Percentiles rank a stretch among this genome's conserved stretches.
Evolutionary conservation across 1,140 invertebrate genomes (phyloP).

Genomic region (Chionoecetes opilio): DNA sequence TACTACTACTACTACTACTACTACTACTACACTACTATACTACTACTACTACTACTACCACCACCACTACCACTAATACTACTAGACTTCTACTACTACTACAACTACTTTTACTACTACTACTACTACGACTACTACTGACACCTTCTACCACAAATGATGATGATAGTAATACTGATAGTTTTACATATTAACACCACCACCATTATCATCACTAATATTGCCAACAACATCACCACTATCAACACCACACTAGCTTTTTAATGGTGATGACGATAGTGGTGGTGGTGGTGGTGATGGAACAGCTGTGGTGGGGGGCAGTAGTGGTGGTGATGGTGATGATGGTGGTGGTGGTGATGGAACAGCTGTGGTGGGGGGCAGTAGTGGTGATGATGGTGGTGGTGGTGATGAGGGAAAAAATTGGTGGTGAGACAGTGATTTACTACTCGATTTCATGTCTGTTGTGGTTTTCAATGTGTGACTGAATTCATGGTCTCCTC

Average conservation of each 20-base stretch:
- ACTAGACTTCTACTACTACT: no score
- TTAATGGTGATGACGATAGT: background rate
- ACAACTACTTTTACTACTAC: no score
- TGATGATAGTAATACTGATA: no score
- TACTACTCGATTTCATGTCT: background rate
- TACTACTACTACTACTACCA: background rate
- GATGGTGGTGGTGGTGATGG: background rate
- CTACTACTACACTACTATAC: background rate
- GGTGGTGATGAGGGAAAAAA: background rate
- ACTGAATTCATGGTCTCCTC: background rate
- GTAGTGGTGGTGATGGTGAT: background rate
- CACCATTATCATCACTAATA: background rate
- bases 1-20: slow-evolving; percentile 20
- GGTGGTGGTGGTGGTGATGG: background rate
- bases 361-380: no score
- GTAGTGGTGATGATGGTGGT: background rate
- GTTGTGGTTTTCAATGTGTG: background rate
- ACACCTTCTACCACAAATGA: no score
- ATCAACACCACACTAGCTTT: background rate
- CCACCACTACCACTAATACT: background rate
- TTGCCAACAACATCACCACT: background rate
- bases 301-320: background rate
- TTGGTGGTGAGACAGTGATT: background rate
- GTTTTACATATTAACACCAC: background rate
- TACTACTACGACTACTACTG: no score